Base-by-base conservation (phyloP, 2,113 vertebrate species). In the Prinia subflava region DNA sequence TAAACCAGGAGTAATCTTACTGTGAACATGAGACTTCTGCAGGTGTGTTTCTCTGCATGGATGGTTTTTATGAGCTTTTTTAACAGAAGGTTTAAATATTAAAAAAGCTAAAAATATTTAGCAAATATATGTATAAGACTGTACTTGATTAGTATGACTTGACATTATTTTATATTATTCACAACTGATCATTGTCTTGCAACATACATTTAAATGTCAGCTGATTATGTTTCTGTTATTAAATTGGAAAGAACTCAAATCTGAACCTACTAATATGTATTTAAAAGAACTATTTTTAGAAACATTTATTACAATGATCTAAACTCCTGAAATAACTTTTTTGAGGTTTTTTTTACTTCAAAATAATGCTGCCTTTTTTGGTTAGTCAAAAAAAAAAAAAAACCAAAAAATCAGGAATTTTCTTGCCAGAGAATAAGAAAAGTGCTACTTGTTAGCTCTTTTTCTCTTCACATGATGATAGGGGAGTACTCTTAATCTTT, bases 351-450 rank as follows among this genome's bases (percentile, higher is more conserved):
- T 71, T 73, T 63, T 21, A 31, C 22, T 77, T 59, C 9, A 9
- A 83, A 87, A 33, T 59, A 77, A 73, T 73, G 16, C 12, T 75
- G 7, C 5, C 9, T 37, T 56, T 56, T 90, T 79, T 71, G 28
- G 11, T 74, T 33, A 71, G 52, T 78, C 13, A 81, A 20, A 67
- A 78, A 77, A 59, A 59, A 62, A 50, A 62, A 11, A 37, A 23
- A 11, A 5, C 0, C 2, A 24, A 35, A 60, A 73, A 57, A 0
- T 1, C 14, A 30, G 20, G 9, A 25, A 11, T 71, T 88, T 80
- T 50, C 16, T 28, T 64, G 67, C 35, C 4, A 15, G 59, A 68
- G 17, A 62, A 78, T 46, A 86, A 69, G 42, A 67, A 62, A 77
- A 83, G 4, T 65, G 39, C 7, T 73, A 46, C 46, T 77, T 7